phyloP scores from a whole-genome alignment of 2,797 vertebrate species.

The Acestrorhynchus altus region DNA sequence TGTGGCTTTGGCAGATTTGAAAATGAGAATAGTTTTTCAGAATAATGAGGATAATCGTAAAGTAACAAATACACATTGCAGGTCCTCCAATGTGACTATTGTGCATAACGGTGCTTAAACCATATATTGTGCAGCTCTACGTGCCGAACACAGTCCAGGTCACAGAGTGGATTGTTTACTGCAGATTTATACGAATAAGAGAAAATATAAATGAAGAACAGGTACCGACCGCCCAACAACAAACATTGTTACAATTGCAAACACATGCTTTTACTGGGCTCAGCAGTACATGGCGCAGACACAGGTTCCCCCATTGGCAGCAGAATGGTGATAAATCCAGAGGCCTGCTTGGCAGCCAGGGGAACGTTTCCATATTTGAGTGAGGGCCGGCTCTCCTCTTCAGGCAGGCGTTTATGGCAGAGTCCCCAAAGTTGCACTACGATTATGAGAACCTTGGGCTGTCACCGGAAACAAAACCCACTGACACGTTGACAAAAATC shows the following conservation, averaged over 20 bases:
- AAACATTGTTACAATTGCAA: conserved; percentile 18
- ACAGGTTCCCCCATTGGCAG: conserved; percentile 37
- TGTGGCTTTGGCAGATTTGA: too few species aligned
- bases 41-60: too few species aligned
- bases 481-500: conserved; percentile 94
- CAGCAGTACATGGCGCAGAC: conserved; percentile 9
- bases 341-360: conserved; percentile 57
- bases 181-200: not conserved
- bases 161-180: not conserved
- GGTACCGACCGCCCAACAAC: not conserved
- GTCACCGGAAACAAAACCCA: conserved; percentile 87
- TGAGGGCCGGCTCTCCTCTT: conserved; percentile 70
- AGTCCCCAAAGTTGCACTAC: conserved; percentile 78
- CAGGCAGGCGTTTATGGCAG: conserved; percentile 72
- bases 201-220: conserved; percentile 20
- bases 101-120: too few species aligned
- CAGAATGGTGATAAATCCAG: conserved; percentile 51
- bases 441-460: conserved; percentile 81
- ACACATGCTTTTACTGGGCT: conserved; percentile 13
- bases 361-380: conserved; percentile 59
- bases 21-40: too few species aligned
- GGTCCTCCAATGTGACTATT: too few species aligned
- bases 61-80: too few species aligned
- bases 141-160: not conserved
- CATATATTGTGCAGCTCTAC: too few species aligned